Conservation (phyloP, 2,888 invertebrate genomes). For the Cephus rjabovi region DNA sequence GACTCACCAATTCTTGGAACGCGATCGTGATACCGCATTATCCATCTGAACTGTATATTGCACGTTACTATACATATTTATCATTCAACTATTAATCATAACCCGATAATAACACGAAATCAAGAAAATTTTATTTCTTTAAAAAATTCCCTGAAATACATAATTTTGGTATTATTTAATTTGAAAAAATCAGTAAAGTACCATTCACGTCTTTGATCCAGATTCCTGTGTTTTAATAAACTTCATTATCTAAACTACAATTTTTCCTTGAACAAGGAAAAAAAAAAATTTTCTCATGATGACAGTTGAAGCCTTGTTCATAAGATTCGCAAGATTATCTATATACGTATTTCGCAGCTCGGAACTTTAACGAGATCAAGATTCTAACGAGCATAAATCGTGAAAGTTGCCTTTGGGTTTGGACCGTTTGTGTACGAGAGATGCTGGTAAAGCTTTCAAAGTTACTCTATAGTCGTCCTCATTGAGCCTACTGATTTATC, state of each 20-base stretch:
- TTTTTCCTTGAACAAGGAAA: neutral
- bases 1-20: slow-evolving; percentile 36
- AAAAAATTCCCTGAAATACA: neutral
- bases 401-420: neutral
- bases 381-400: neutral
- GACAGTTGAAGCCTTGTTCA: neutral
- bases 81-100: neutral
- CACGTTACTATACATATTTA: neutral
- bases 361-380: neutral
- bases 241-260: neutral
- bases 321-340: neutral
- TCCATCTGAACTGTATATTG: neutral
- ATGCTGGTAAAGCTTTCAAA: slow-evolving; percentile 19
- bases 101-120: neutral
- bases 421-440: neutral
- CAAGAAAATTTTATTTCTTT: neutral
- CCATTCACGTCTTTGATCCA: neutral
- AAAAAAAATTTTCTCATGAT: neutral
- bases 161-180: neutral
- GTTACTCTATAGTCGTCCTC: slow-evolving; percentile 22
- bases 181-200: neutral
- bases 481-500: slow-evolving; percentile 56
- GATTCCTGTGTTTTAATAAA: neutral
- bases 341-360: neutral
- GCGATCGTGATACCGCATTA: neutral